Evolutionary conservation across 1,140 invertebrate genomes (phyloP), one percentile per base, ranked within the genome.

Genomic region (Drosophila sechellia): DNA sequence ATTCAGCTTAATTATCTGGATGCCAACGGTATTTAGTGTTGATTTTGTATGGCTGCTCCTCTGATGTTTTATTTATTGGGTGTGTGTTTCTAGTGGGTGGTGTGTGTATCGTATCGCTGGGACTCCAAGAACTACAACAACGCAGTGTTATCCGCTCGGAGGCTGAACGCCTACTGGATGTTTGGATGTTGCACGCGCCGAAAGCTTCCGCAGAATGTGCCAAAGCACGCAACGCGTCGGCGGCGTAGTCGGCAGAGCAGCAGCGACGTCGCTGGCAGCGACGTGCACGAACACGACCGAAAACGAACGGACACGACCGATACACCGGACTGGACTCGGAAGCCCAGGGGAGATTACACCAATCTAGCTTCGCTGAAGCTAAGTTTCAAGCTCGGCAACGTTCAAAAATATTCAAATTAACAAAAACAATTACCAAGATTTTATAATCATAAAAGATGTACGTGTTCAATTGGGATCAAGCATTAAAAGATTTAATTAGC

Each of bases 121-220:
- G 59, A 57, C 81, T 81, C 79, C 81, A 83, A 90, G 77, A 85
- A 84, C 65, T 83, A 90, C 79, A 91, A 91, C 83, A 90, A 90
- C 90, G 85, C 77, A 85, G 81, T 91, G 90, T 91, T 91, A 91
- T 91, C 90, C 90, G 90, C 90, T 91, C 90, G 90, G 90, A 91
- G 90, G 90, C 90, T 91, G 87, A 90, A 90, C 87, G 90, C 90
- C 90, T 91, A 91, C 90, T 91, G 84, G 90, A 90, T 71, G 65
- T 75, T 86, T 91, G 84, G 90, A 90, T 71, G 65, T 75, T 86
- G 73, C 68, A 78, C 76, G 83, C 79, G 74, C 78, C 72, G 81
- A 81, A 87, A 89, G 77, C 77, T 84, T 70, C 77, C 79, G 83
- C 81, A 80, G 79, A 89, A 71, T 78, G 80, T 46, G 60, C 55